Evolutionary conservation across 2,888 invertebrate species (phyloP).

Genomic region (Drosophila demipolita): DNA sequence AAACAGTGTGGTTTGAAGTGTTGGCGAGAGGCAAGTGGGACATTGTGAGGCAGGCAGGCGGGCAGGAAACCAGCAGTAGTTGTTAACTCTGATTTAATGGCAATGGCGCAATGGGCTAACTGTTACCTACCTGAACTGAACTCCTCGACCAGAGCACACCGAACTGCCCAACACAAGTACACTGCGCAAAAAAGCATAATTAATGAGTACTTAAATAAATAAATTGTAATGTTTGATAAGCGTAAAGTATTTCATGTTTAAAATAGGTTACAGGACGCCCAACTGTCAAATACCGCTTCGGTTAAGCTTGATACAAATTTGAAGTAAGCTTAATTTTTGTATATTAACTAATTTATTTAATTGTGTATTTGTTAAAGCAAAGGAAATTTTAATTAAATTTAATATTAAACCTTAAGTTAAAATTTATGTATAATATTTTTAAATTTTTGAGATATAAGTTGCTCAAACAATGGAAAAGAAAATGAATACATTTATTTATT

Average conservation of each 20-base stretch:
- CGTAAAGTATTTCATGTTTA: neutral
- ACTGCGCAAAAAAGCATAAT: neutral
- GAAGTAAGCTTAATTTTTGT: neutral
- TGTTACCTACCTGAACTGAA: conserved; percentile 23
- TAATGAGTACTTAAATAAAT: neutral
- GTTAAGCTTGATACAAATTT: neutral
- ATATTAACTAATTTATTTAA: neutral
- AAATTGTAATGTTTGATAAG: neutral
- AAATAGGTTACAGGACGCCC: neutral
- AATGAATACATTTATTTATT: no score
- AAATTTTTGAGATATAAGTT: no score
- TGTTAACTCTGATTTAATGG: conserved; percentile 80
- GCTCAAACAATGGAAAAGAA: no score
- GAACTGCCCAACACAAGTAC: conserved; percentile 25
- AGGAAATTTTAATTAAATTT: no score
- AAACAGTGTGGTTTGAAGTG: conserved; percentile 15
- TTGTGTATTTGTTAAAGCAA: no score
- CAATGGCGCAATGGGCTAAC: conserved; percentile 48
- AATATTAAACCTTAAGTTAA: no score
- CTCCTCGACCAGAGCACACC: conserved; percentile 32
- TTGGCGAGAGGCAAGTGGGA: neutral
- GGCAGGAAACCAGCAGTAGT: conserved; percentile 67
- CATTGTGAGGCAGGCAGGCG: neutral
- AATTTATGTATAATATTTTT: no score
- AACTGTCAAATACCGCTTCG: neutral